These are phyloP conservation scores for Melanotaenia duboulayi DNA, from an alignment of 2,113 vertebrate species.

Conservation along the genomic window DNA sequence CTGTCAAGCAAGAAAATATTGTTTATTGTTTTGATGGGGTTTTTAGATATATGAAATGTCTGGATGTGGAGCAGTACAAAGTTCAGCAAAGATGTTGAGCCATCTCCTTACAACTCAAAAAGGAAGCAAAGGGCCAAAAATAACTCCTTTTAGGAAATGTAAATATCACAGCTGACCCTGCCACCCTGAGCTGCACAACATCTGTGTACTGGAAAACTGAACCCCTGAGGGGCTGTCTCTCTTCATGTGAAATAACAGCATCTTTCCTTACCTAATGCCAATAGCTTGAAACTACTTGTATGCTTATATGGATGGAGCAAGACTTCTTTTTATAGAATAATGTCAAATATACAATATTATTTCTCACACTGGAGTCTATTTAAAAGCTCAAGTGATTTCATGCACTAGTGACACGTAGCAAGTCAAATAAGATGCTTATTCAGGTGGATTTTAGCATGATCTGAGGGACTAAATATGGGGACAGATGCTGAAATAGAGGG, in stretches of 20 bases:
- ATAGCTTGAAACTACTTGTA: not conserved
- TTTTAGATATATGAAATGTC: not conserved
- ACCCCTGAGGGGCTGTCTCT: not conserved
- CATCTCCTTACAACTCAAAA: constrained; percentile 24
- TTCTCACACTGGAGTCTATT: too few species aligned
- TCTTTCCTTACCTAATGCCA: not conserved
- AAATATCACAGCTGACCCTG: constrained; percentile 40
- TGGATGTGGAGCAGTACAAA: constrained; percentile 22
- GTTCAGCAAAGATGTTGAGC: constrained; percentile 26
- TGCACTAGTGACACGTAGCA: not conserved
- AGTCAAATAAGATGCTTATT: not conserved
- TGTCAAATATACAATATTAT: not conserved
- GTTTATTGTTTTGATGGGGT: not conserved
- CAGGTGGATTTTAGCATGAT: not conserved
- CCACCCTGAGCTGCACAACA: constrained; percentile 8
- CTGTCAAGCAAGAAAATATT: not conserved
- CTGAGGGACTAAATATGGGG: not conserved
- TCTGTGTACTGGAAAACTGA: not conserved
- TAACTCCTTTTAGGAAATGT: constrained; percentile 3
- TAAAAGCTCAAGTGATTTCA: not conserved
- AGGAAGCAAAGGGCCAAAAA: constrained; percentile 19
- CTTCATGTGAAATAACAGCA: constrained; percentile 1
- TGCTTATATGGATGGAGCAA: not conserved
- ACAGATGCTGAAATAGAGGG: not conserved
- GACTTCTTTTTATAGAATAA: not conserved